Percentiles rank a stretch among this genome's conserved stretches.
phyloP scores from a whole-genome alignment of 2,797 vertebrate genomes.

The Falco cherrug region DNA sequence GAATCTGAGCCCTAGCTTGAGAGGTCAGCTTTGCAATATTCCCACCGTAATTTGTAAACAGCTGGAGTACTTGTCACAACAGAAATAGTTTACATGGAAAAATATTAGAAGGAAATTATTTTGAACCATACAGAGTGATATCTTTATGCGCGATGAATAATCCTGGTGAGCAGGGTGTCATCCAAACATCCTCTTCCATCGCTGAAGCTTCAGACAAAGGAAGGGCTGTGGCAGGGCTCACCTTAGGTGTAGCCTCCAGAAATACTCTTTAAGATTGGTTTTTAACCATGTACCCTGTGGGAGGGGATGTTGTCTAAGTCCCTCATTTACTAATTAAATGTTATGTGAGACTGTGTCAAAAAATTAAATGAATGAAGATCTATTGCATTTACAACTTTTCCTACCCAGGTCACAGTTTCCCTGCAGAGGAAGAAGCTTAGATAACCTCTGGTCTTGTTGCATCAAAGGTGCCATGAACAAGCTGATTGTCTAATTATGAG shows the following conservation, averaged over 20 bases:
- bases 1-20: neutral
- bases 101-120: neutral
- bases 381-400: neutral
- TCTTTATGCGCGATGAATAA: neutral
- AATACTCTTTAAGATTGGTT: neutral
- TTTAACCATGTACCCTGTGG: neutral
- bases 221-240: neutral
- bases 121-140: neutral
- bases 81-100: neutral
- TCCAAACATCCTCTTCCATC: neutral
- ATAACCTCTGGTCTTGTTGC: neutral
- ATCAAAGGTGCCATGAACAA: neutral
- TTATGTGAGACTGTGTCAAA: neutral
- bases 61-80: neutral
- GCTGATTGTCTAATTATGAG: neutral
- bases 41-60: neutral
- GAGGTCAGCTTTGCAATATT: neutral
- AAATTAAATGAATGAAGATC: neutral
- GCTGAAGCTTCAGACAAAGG: neutral
- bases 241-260: neutral
- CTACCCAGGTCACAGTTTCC: neutral
- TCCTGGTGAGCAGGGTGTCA: neutral
- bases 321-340: neutral
- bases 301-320: neutral
- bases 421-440: neutral